phyloP scores from a whole-genome alignment of 2,113 vertebrate genomes.

The Melanerpes aurifrons region DNA sequence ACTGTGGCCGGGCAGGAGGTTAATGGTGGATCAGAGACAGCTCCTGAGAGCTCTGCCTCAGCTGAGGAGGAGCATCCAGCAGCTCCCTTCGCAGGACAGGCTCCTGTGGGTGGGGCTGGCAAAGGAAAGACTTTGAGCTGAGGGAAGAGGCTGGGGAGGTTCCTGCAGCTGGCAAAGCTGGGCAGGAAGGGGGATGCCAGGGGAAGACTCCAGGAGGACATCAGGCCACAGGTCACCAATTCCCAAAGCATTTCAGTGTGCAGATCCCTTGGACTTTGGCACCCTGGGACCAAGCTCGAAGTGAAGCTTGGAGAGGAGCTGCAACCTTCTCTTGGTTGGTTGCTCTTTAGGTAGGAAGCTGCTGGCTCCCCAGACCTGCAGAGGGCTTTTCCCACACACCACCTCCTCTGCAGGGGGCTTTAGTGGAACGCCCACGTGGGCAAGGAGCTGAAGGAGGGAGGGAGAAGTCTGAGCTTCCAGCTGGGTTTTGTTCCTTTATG shows the following conservation, averaged over 20 bases:
- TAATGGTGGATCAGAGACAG: background rate
- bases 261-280: background rate
- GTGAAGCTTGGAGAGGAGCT: background rate
- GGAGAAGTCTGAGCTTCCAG: background rate
- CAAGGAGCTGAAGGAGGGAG: background rate
- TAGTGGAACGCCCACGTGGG: rapidly evolving
- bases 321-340: background rate
- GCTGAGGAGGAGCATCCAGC: background rate
- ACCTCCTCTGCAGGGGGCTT: background rate
- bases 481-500: background rate
- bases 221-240: background rate
- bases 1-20: rapidly evolving
- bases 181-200: background rate
- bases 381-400: rapidly evolving
- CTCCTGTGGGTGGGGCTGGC: background rate
- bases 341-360: background rate
- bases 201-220: background rate
- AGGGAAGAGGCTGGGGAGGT: background rate
- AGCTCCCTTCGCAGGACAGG: background rate
- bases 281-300: background rate
- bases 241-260: background rate
- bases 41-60: background rate
- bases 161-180: background rate
- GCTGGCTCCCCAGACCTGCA: background rate
- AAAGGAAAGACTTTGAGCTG: background rate